These are phyloP conservation scores for Hippocampus guttulatus DNA, from an alignment of 2,113 vertebrate species.

Conservation along the genomic window DNA sequence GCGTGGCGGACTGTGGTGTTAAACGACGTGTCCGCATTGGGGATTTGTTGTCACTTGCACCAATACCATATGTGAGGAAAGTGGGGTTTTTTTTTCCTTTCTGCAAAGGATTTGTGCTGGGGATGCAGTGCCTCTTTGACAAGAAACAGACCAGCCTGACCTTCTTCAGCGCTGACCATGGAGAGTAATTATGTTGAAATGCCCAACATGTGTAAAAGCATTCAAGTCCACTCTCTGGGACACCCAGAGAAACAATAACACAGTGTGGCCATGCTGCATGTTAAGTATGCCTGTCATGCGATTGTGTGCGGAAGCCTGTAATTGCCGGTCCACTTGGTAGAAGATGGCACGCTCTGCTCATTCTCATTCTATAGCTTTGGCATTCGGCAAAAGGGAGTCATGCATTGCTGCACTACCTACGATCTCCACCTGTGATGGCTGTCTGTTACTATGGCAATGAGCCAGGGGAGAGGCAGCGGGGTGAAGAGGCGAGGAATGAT, in stretches of 20 bases:
- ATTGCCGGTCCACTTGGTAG: conserved; percentile 21
- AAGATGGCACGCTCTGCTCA: conserved; percentile 31
- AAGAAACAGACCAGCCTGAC: conserved; percentile 28
- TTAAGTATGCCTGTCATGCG: conserved; percentile 8
- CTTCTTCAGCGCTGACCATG: conserved; percentile 16
- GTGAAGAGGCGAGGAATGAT: conserved; percentile 22
- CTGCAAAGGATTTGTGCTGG: background rate
- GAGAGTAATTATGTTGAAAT: conserved; percentile 31
- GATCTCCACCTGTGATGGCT: conserved; percentile 72
- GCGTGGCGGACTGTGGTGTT: conserved; percentile 13
- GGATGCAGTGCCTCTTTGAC: conserved; percentile 12
- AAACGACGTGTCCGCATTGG: background rate
- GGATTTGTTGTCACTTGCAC: background rate
- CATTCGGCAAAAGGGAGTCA: conserved; percentile 56
- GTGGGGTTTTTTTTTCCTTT: conserved; percentile 9
- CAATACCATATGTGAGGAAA: background rate
- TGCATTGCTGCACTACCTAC: conserved; percentile 64
- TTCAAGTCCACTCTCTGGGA: conserved; percentile 20
- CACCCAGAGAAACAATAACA: conserved; percentile 35
- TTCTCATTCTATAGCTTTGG: conserved; percentile 53
- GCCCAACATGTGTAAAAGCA: conserved; percentile 16
- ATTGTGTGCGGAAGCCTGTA: conserved; percentile 17
- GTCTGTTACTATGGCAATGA: conserved; percentile 75
- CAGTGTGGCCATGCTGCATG: conserved; percentile 27
- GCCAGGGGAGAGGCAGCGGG: conserved; percentile 34